Evolutionary conservation across 2,797 vertebrate genomes (phyloP), one percentile per base, ranked within the genome.

Genomic region (Xenops minutus): DNA sequence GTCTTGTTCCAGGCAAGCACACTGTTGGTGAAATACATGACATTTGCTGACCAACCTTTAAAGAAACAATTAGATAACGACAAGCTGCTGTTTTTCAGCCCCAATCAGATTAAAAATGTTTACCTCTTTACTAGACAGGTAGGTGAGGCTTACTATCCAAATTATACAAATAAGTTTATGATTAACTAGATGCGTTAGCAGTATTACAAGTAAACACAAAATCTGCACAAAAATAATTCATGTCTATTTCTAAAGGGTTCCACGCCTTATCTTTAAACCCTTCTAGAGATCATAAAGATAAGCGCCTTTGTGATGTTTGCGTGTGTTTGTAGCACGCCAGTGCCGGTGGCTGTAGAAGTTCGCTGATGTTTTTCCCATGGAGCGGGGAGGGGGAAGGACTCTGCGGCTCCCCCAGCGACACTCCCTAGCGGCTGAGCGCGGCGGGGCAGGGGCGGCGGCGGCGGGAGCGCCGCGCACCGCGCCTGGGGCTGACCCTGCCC

Each of bases 391-490:
- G 18, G 86, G 67, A 95, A 93, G 85, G 56, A 94, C 81, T 54
- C 10, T 36, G 26, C 90, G 78, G 51, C 83, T 88, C 95, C 93
- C 93, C 64, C 94, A 94, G 82, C 55, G 44, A 59, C 97, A 86
- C 97, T 96, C 95, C 95, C 98, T 98, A 91, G 95, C 68, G 97
- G 96, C 63, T 36, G 86, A 37, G n/a, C 15, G 18, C 39, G 73
- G 82, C 79, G 88, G 51, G 92, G 88, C 87, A 46, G 44, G 10
- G 11, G 6, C 19, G 43, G 43, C 10, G 63, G 12, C 8, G 52
- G 39, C 49, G 22, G n/a, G 44, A 32, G 44, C 19, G 19, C 19
- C 43, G 19, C 43, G 19, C 21, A 9, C 43, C 43, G 19, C 19
- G 43, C 43, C 19, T 21, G 43, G 3, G 9, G 19, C 41, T 18